These are phyloP conservation scores for Caenorhabditis tropicalis DNA, from an alignment of 1,140 invertebrate genomes.

Conservation along the genomic window DNA sequence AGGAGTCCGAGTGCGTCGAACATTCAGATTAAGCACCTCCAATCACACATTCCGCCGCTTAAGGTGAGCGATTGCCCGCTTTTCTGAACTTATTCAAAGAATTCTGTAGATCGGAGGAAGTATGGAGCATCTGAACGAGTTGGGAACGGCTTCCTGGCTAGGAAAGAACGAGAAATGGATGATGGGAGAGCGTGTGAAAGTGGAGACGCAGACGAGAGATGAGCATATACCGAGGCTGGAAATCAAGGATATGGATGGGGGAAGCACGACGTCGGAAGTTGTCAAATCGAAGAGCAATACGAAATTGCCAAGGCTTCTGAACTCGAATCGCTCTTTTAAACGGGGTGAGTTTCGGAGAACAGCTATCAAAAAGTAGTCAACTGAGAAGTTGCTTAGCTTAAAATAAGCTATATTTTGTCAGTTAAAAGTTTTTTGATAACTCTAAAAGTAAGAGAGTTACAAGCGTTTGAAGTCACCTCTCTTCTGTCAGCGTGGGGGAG, in stretches of 20 bases:
- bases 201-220: slow-evolving; percentile 19
- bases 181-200: slow-evolving; percentile 2
- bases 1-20: slow-evolving; percentile 34
- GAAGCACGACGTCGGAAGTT: neutral
- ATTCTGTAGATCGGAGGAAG: slow-evolving; percentile 39
- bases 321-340: neutral
- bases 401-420: too few relatives aligned
- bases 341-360: neutral
- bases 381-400: too few relatives aligned
- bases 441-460: too few relatives aligned
- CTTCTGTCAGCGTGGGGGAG: too few relatives aligned
- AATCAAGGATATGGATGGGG: neutral
- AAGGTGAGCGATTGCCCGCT: neutral
- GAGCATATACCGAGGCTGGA: neutral
- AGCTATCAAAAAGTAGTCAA: too few relatives aligned
- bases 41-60: slow-evolving; percentile 15
- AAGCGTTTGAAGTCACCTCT: too few relatives aligned
- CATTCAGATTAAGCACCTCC: slow-evolving; percentile 15
- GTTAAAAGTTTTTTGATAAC: too few relatives aligned
- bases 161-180: slow-evolving; percentile 36
- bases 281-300: neutral
- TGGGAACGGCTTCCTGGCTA: neutral
- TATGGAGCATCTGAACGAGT: slow-evolving; percentile 28
- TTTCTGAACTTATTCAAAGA: neutral
- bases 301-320: neutral